phyloP scores from a whole-genome alignment of 2,797 vertebrate genomes.

The Clarias pachynema region DNA sequence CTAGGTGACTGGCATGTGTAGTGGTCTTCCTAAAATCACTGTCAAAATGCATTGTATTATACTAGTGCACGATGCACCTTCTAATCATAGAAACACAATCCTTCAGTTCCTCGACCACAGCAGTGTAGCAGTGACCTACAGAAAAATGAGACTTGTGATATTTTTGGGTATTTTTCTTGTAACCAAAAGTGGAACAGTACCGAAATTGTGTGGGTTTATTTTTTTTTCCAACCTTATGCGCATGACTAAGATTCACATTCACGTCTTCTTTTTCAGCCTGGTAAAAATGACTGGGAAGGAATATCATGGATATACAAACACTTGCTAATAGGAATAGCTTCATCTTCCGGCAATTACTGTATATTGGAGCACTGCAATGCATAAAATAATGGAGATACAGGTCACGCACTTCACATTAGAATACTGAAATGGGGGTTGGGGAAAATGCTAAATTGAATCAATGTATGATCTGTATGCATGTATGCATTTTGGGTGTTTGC shows the following conservation, averaged over 20 bases:
- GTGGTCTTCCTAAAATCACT: constrained; percentile 41
- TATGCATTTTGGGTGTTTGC: neutral
- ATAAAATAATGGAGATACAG: neutral
- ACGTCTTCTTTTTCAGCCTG: neutral
- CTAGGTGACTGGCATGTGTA: constrained; percentile 63
- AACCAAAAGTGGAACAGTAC: neutral
- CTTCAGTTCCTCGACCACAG: neutral
- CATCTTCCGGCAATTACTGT: neutral
- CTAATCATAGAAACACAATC: constrained; percentile 13
- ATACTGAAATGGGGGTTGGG: neutral
- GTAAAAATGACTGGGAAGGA: neutral
- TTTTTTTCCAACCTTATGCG: neutral
- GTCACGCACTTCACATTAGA: neutral
- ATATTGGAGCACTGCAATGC: neutral
- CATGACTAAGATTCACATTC: neutral
- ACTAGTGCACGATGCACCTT: constrained; percentile 28
- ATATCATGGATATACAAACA: neutral
- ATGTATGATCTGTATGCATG: neutral
- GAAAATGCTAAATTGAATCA: neutral
- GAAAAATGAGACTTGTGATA: constrained; percentile 21
- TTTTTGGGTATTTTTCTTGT: neutral
- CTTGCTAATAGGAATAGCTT: neutral
- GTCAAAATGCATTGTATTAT: constrained; percentile 36
- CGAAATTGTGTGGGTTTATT: neutral
- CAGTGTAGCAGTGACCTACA: constrained; percentile 15